These are phyloP conservation scores for Nixonia krombeini DNA, from an alignment of 1,140 invertebrate species.

Conservation along the genomic window DNA sequence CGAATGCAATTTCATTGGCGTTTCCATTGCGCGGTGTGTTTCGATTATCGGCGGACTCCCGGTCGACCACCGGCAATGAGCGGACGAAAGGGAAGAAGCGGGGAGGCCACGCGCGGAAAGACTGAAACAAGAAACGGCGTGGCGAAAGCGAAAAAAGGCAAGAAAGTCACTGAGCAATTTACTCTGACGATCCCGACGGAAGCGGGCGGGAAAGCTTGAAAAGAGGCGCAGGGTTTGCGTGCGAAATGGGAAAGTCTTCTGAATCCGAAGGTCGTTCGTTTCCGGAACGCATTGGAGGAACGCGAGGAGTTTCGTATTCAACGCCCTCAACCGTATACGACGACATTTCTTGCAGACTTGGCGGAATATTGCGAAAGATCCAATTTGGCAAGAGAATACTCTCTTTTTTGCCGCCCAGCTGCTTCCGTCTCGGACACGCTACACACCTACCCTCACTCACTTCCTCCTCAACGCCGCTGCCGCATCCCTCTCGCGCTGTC, in stretches of 20 bases:
- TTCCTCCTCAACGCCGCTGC: no score
- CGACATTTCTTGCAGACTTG: background rate
- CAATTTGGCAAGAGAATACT: slow-evolving; percentile 16
- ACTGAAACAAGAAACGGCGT: background rate
- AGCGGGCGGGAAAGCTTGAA: slow-evolving; percentile 3
- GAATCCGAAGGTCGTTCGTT: slow-evolving; percentile 17
- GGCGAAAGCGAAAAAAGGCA: background rate
- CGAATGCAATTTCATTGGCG: background rate
- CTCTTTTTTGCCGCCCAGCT: no score
- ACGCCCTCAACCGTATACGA: background rate
- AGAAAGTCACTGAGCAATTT: slow-evolving; percentile 6
- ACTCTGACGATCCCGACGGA: slow-evolving; percentile 1
- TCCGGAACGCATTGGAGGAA: slow-evolving; percentile 10
- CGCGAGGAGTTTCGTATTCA: slow-evolving; percentile 17
- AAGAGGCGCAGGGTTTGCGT: slow-evolving; percentile 1
- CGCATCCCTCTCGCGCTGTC: no score
- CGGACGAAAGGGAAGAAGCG: background rate
- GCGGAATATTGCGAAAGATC: slow-evolving; percentile 20
- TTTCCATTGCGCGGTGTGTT: background rate
- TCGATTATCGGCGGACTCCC: slow-evolving; percentile 6
- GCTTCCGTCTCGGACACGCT: no score
- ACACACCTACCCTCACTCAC: no score
- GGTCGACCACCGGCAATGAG: slow-evolving; percentile 1
- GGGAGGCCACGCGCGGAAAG: background rate
- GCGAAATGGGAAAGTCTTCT: slow-evolving; percentile 6